A percentile compares a stretch with the other conserved stretches of the same genome.
Conservation (phyloP, 2,113 vertebrate species). For the Bubo bubo region DNA sequence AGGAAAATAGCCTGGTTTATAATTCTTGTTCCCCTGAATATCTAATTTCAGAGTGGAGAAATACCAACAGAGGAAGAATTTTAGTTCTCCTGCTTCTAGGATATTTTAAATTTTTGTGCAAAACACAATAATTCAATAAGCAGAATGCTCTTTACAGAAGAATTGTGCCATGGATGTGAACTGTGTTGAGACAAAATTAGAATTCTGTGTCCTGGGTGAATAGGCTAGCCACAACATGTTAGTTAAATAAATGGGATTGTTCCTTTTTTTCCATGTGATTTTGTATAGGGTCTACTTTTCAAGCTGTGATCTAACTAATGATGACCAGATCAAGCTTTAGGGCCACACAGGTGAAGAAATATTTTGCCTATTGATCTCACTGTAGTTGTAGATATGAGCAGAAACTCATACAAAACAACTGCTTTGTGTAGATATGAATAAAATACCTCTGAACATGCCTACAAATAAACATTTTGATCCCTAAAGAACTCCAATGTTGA, state of each 20-base stretch:
- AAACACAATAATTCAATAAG: background rate
- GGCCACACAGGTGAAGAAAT: background rate
- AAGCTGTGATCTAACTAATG: background rate
- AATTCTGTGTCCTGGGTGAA: background rate
- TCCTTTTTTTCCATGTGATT: background rate
- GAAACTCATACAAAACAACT: background rate
- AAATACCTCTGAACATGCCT: background rate
- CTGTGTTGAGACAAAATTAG: background rate
- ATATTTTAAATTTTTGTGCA: background rate
- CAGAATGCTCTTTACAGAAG: background rate
- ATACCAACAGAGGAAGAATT: background rate
- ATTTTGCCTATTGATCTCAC: background rate
- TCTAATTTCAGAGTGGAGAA: background rate
- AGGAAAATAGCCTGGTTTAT: background rate
- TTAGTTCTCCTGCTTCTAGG: background rate
- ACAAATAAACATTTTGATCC: background rate
- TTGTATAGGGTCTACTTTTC: background rate
- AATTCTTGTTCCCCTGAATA: background rate
- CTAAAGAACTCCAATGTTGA: background rate
- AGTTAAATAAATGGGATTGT: background rate
- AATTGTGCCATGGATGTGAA: background rate
- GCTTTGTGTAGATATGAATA: background rate
- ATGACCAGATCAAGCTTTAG: background rate
- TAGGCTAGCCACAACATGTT: background rate
- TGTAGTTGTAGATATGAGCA: background rate